Conservation (phyloP, 2,888 invertebrate genomes). For the Sinodicranocentrus sp. region DNA sequence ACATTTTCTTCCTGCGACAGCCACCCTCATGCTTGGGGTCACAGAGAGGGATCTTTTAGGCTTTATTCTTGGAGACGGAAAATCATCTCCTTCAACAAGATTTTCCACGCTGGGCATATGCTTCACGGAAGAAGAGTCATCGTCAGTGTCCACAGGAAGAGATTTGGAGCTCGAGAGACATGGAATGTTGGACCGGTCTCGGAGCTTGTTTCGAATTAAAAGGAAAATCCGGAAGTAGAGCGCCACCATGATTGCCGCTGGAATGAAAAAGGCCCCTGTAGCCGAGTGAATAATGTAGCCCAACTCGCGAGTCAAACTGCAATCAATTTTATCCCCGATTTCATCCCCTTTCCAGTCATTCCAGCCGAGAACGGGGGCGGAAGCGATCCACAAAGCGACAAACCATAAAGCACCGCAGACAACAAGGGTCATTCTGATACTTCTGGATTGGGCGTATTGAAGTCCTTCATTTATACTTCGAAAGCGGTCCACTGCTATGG, state of each 20-base stretch:
- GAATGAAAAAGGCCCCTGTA: conserved; percentile 75
- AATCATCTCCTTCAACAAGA: too few species aligned
- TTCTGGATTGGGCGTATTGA: conserved; percentile 69
- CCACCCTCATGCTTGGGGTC: too few species aligned
- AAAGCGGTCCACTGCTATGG: conserved; percentile 74
- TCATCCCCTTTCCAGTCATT: conserved; percentile 60
- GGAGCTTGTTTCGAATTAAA: conserved; percentile 66
- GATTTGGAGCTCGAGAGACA: conserved; percentile 34
- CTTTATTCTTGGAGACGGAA: too few species aligned
- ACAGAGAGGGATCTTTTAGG: too few species aligned
- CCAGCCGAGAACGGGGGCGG: conserved; percentile 72
- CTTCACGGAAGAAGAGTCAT: background rate
- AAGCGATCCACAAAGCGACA: conserved; percentile 73
- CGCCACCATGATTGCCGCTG: conserved; percentile 67
- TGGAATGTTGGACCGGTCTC: conserved; percentile 62
- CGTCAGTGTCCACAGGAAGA: background rate
- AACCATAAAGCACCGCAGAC: conserved; percentile 68
- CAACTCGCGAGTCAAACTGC: conserved; percentile 54
- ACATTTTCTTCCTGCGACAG: conserved; percentile 50
- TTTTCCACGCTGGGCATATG: too few species aligned
- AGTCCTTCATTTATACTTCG: conserved; percentile 74
- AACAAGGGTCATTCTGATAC: conserved; percentile 49
- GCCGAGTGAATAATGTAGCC: conserved; percentile 74
- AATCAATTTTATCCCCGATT: conserved; percentile 15
- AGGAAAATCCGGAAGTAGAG: conserved; percentile 73